Evolutionary conservation across 2,797 vertebrate species (phyloP).

Genomic region (Trichosurus vulpecula): DNA sequence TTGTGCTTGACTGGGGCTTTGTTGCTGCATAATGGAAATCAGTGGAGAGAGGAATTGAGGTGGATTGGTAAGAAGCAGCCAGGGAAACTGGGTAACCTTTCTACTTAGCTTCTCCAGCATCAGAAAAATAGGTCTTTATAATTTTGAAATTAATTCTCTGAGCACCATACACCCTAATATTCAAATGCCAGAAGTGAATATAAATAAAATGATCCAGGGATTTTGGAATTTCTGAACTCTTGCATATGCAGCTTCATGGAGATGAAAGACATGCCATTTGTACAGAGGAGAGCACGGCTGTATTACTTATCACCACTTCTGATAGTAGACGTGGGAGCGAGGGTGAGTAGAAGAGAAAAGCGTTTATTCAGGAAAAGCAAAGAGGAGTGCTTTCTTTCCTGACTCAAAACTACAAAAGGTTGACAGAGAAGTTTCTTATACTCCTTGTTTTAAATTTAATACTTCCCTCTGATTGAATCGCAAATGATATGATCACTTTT

Average conservation of each 20-base stretch:
- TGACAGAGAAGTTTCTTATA: background rate
- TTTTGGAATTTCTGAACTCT: background rate
- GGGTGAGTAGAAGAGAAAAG: background rate
- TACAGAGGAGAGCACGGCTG: background rate
- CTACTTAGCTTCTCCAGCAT: background rate
- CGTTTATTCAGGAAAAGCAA: background rate
- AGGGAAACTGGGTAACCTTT: background rate
- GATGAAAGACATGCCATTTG: background rate
- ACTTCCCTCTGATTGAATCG: background rate
- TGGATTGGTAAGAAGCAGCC: background rate
- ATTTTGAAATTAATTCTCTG: constrained; percentile 12
- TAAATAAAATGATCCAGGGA: background rate
- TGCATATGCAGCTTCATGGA: background rate
- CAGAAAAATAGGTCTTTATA: background rate
- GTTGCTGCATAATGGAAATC: background rate
- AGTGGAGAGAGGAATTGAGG: background rate
- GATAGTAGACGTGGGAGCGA: background rate
- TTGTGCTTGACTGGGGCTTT: background rate
- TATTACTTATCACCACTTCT: background rate
- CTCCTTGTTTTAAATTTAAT: constrained; percentile 7
- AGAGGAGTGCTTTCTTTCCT: background rate
- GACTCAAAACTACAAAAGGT: background rate
- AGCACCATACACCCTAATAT: background rate
- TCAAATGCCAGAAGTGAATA: background rate
- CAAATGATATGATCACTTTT: background rate